A percentile compares a stretch with the other conserved stretches of the same genome.
These are phyloP conservation scores for Cryptoblepharus egeriae DNA, from an alignment of 2,797 vertebrate genomes.

Conservation along the genomic window DNA sequence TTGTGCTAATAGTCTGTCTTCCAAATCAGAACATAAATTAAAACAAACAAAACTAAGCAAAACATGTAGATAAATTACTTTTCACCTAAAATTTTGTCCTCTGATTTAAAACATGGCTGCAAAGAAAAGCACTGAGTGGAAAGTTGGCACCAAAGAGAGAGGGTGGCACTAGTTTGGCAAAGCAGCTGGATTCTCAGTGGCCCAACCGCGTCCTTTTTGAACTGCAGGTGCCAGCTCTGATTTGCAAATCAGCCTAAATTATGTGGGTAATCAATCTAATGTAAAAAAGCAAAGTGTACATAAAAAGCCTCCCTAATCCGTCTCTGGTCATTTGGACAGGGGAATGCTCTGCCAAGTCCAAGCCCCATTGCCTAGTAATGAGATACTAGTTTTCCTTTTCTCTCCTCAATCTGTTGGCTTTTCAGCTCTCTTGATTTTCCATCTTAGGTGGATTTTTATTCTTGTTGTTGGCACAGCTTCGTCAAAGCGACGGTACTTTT, in stretches of 20 bases:
- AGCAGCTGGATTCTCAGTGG: conserved; percentile 15
- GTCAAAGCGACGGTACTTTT: background rate
- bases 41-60: too few species aligned
- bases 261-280: conserved; percentile 34
- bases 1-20: too few species aligned
- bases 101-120: background rate
- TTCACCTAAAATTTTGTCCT: background rate
- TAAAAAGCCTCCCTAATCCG: background rate
- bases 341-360: conserved; percentile 13
- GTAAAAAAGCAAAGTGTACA: conserved; percentile 21
- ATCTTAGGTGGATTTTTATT: conserved; percentile 12
- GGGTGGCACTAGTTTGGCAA: background rate
- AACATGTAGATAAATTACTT: too few species aligned
- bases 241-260: conserved; percentile 38
- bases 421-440: conserved; percentile 49
- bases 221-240: conserved; percentile 21
- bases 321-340: conserved; percentile 16
- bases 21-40: too few species aligned
- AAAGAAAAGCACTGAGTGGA: background rate
- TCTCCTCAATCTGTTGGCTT: conserved; percentile 39
- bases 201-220: conserved; percentile 14
- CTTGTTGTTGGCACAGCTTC: background rate
- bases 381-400: conserved; percentile 40
- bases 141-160: background rate
- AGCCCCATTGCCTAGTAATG: conserved; percentile 35